A percentile compares a stretch with the other conserved stretches of the same genome.
Conservation (phyloP, 2,797 vertebrate genomes). For the Choloepus didactylus region DNA sequence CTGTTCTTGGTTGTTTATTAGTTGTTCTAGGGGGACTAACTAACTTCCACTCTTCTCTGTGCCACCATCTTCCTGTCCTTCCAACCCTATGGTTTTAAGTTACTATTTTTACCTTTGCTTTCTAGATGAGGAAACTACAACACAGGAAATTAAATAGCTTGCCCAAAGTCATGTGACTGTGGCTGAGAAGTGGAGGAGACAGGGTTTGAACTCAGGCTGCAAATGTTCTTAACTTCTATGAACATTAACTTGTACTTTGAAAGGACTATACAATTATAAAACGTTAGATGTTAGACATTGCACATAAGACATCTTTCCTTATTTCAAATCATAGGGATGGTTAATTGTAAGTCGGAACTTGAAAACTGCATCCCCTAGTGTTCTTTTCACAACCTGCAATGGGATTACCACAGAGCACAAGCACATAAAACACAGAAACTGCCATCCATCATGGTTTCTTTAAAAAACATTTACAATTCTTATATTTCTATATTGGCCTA, state of each 20-base stretch:
- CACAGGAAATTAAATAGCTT: neutral
- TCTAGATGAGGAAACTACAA: neutral
- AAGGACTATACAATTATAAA: neutral
- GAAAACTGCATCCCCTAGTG: neutral
- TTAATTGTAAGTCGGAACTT: too few relatives aligned
- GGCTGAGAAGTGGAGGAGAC: neutral
- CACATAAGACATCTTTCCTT: neutral
- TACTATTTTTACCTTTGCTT: neutral
- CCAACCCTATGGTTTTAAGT: too few relatives aligned
- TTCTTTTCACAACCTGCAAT: neutral
- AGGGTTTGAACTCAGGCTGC: neutral
- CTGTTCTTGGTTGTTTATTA: too few relatives aligned
- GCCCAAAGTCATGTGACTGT: neutral
- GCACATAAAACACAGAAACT: neutral
- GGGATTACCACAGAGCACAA: neutral
- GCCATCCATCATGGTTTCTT: too few relatives aligned
- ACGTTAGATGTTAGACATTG: neutral
- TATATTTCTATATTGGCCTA: constrained; percentile 22
- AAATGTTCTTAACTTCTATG: neutral
- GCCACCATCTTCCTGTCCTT: too few relatives aligned
- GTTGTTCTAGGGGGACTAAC: too few relatives aligned
- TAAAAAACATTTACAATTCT: neutral
- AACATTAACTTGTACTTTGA: neutral
- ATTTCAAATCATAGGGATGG: neutral
- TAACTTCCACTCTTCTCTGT: too few relatives aligned